A percentile compares a stretch with the other conserved stretches of the same genome.
These are phyloP conservation scores for Aphodius sticticus DNA, from an alignment of 2,888 invertebrate species.

Conservation along the genomic window DNA sequence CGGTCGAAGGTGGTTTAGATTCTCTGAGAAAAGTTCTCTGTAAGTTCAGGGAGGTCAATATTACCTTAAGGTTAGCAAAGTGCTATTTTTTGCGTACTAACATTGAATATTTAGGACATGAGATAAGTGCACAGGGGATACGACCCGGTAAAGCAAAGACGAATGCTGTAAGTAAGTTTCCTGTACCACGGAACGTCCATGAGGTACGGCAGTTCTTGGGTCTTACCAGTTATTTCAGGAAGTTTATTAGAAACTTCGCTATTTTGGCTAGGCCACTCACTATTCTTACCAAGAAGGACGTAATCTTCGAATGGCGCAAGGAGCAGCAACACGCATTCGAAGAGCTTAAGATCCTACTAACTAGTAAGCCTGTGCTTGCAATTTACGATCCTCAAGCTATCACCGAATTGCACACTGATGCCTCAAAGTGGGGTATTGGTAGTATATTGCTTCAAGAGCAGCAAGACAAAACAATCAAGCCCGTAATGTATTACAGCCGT, in stretches of 20 bases:
- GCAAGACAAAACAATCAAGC: conserved; percentile 40
- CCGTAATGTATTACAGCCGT: conserved; percentile 35
- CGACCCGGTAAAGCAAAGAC: conserved; percentile 33
- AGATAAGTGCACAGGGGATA: conserved; percentile 32
- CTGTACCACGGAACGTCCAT: conserved; percentile 25
- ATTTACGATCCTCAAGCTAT: conserved; percentile 31
- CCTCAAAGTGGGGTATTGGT: conserved; percentile 43
- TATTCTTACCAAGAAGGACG: conserved; percentile 26
- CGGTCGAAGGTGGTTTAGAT: neutral
- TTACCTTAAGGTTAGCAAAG: conserved; percentile 49
- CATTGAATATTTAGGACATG: conserved; percentile 37
- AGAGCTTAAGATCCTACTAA: conserved; percentile 27
- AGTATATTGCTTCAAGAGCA: conserved; percentile 44
- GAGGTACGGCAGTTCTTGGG: conserved; percentile 41
- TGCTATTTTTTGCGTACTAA: conserved; percentile 41
- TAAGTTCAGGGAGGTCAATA: conserved; percentile 35
- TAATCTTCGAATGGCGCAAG: conserved; percentile 23
- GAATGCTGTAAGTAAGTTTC: conserved; percentile 33
- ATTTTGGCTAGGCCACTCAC: conserved; percentile 38
- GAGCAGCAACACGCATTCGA: conserved; percentile 29
- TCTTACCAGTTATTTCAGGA: conserved; percentile 42
- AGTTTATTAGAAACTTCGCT: conserved; percentile 41
- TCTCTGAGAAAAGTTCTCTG: conserved; percentile 31
- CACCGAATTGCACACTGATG: conserved; percentile 50
- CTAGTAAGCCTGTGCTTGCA: conserved; percentile 16